These are phyloP conservation scores for Actinopyga echinites DNA, from an alignment of 53 echinoderm and acorn worm species.

Conservation along the genomic window DNA sequence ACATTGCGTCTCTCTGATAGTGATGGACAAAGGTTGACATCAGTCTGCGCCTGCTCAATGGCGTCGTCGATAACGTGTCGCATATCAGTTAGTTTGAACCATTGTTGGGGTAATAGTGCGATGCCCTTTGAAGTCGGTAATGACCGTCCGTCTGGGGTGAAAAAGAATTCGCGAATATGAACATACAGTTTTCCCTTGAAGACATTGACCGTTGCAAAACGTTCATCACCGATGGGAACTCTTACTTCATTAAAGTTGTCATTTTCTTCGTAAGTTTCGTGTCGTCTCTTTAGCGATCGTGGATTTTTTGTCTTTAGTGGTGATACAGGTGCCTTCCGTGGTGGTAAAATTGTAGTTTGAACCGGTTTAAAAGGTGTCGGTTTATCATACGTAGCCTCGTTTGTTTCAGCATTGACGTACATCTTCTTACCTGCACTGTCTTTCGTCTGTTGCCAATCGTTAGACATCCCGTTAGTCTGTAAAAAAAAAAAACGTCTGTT, in stretches of 20 bases:
- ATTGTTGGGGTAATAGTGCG: not conserved
- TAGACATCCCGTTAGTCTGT: not conserved
- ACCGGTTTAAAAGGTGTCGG: not conserved
- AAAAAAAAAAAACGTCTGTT: not conserved
- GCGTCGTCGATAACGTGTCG: not conserved
- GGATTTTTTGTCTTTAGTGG: not conserved
- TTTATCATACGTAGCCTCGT: not conserved
- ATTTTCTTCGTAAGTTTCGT: too few relatives aligned
- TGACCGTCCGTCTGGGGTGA: not conserved
- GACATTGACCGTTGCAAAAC: not conserved
- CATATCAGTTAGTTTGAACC: not conserved
- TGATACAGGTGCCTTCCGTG: not conserved
- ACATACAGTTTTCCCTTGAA: not conserved
- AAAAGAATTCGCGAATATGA: not conserved
- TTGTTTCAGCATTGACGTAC: not conserved
- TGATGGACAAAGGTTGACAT: too few relatives aligned
- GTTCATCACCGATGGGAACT: not conserved
- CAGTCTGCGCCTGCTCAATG: not conserved
- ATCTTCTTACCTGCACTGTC: not conserved
- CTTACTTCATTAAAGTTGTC: not conserved
- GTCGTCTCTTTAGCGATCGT: not conserved
- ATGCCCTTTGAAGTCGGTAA: slow-evolving; percentile 6
- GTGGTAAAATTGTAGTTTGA: not conserved
- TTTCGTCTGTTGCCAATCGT: not conserved
- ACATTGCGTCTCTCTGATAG: too few relatives aligned